Percentiles rank a stretch among this genome's conserved stretches.
These are phyloP conservation scores for Watsonalla cultraria DNA, from an alignment of 2,888 invertebrate genomes.

Conservation along the genomic window DNA sequence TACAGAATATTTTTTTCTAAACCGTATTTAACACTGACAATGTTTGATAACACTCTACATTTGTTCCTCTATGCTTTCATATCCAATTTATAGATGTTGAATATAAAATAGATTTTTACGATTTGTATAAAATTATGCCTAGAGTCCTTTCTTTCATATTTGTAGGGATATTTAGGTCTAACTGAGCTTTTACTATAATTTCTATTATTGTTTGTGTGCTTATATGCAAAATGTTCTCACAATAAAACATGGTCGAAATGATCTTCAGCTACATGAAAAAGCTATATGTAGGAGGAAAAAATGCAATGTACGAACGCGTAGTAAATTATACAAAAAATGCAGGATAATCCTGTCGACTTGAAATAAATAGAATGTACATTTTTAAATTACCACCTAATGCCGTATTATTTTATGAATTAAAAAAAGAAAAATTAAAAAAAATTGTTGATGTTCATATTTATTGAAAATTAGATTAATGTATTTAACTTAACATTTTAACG, in stretches of 20 bases:
- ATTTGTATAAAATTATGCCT: slow-evolving; percentile 19
- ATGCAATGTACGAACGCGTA: no score
- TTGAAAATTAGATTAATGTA: slow-evolving; percentile 34
- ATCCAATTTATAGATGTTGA: slow-evolving; percentile 49
- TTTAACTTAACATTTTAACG: slow-evolving; percentile 39
- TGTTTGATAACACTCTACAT: slow-evolving; percentile 44
- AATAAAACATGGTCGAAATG: no score
- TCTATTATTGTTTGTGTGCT: background rate
- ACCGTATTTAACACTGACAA: slow-evolving; percentile 34
- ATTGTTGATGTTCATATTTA: slow-evolving; percentile 49
- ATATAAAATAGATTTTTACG: slow-evolving; percentile 41
- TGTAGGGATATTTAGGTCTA: background rate
- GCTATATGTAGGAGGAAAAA: no score
- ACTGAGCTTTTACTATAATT: background rate
- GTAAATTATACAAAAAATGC: no score
- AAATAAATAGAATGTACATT: no score
- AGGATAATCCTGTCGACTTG: no score
- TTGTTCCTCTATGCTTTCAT: slow-evolving; percentile 46
- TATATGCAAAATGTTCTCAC: background rate
- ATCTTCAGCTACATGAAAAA: no score
- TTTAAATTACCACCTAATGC: no score
- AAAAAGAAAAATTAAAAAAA: background rate
- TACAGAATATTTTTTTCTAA: slow-evolving; percentile 24
- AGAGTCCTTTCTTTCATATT: background rate
- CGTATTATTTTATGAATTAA: no score